phyloP scores from a whole-genome alignment of 1,140 invertebrate genomes.

The Polypedilum pembai region DNA sequence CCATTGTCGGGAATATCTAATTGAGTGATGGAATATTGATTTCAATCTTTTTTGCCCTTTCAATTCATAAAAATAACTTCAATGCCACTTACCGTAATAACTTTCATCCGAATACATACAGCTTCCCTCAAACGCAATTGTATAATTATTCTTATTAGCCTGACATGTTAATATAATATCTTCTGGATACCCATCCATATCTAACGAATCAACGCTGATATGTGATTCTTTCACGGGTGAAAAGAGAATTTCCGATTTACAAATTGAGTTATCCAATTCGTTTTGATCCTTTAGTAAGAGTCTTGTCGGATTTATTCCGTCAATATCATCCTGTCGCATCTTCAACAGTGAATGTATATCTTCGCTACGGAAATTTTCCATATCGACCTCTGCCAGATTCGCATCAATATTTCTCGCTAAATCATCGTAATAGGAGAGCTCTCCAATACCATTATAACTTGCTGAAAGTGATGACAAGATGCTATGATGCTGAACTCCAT shows the following conservation, averaged over 20 bases:
- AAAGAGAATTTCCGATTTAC: slow-evolving; percentile 81
- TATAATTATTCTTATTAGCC: slow-evolving; percentile 89
- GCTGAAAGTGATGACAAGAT: slow-evolving; percentile 71
- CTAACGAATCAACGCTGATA: slow-evolving; percentile 83
- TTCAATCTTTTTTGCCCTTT: neutral
- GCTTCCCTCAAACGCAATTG: slow-evolving; percentile 86
- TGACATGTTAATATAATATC: slow-evolving; percentile 83
- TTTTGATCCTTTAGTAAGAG: slow-evolving; percentile 34
- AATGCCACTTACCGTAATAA: slow-evolving; percentile 53
- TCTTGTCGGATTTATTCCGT: slow-evolving; percentile 44
- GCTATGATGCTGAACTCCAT: slow-evolving; percentile 69
- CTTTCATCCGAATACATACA: slow-evolving; percentile 79
- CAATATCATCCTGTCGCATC: slow-evolving; percentile 46
- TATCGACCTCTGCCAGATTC: slow-evolving; percentile 87
- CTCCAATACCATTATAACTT: slow-evolving; percentile 64
- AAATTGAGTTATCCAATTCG: slow-evolving; percentile 56
- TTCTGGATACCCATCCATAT: slow-evolving; percentile 63
- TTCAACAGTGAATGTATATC: slow-evolving; percentile 79
- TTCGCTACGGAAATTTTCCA: slow-evolving; percentile 86
- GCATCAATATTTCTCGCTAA: slow-evolving; percentile 81
- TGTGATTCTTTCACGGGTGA: slow-evolving; percentile 84
- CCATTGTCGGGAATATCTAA: slow-evolving; percentile 35
- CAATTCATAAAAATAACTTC: neutral
- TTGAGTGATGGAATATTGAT: neutral
- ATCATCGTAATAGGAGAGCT: slow-evolving; percentile 72